Percentiles rank a stretch among this genome's conserved stretches.
phyloP scores from a whole-genome alignment of 2,888 invertebrate genomes.

The Drosophila silvestris region DNA sequence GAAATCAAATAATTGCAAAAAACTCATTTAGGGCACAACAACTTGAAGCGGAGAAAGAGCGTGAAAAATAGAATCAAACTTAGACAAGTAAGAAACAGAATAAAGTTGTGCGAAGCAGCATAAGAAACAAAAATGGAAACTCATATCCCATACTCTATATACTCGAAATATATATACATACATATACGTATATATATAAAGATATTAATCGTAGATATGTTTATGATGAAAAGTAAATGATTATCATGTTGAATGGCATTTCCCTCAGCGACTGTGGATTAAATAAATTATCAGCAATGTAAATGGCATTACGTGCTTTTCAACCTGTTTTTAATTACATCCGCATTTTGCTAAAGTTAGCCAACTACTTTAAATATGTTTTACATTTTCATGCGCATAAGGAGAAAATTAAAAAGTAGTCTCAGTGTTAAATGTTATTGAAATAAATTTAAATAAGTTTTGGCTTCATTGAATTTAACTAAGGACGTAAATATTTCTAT shows the following conservation, averaged over 20 bases:
- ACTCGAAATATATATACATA: slow-evolving; percentile 24
- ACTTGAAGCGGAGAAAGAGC: slow-evolving; percentile 25
- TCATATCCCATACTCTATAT: slow-evolving; percentile 19
- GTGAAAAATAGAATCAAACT: slow-evolving; percentile 62
- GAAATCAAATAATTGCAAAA: slow-evolving; percentile 81
- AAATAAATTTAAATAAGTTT: not conserved
- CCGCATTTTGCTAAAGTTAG: not conserved
- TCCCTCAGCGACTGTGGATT: slow-evolving; percentile 13
- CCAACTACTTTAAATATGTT: not conserved
- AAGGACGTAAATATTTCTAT: not conserved
- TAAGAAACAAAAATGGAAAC: slow-evolving; percentile 8
- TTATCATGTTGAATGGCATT: slow-evolving; percentile 35
- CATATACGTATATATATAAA: slow-evolving; percentile 26
- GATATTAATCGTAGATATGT: slow-evolving; percentile 42
- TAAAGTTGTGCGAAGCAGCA: slow-evolving; percentile 20
- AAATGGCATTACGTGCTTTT: slow-evolving; percentile 14
- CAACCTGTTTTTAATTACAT: slow-evolving; percentile 12
- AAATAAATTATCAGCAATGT: slow-evolving; percentile 6
- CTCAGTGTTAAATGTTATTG: not conserved
- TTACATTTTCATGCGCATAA: not conserved
- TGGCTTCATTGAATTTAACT: not conserved
- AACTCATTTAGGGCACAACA: slow-evolving; percentile 78
- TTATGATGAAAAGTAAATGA: slow-evolving; percentile 51
- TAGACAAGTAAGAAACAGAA: slow-evolving; percentile 40
- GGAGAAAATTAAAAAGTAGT: not conserved